Base-by-base conservation (phyloP, 2,797 vertebrate species). In the Astyanax mexicanus region DNA sequence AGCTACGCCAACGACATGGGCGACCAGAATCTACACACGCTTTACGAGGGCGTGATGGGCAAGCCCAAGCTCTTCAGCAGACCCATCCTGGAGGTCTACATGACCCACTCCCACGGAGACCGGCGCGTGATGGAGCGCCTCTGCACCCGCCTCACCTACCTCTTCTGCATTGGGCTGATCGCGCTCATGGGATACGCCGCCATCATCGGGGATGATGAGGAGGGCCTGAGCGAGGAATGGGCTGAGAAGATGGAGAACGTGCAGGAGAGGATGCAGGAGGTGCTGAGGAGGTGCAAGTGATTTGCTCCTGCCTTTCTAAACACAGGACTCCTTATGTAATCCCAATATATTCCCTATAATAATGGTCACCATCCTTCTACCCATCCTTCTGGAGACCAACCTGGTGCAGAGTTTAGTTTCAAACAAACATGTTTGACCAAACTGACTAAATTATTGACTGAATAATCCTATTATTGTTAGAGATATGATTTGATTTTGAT, bases 111-210 rank as follows among this genome's bases (percentile, higher is more conserved):
- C 0, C 84, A 90, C 1, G 87, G 89, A 0, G 86, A 94, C 76
- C 88, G 85, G 0, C 27, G 1, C 25, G 86, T 87, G 44, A 92
- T 94, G 93, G 92, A 93, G 84, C 82, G 75, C 0, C 91, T 94
- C 52, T 94, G 93, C 88, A 93, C 89, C 0, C 92, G 88, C 52
- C 91, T 94, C 84, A 93, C 91, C 52, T 92, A 92, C 83, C 88
- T 94, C 62, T 94, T 94, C 90, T 93, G 92, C 89, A 92, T 94
- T 54, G 93, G 93, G 75, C 92, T 93, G 84, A 94, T 94, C 49
- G 90, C 93, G 21, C 85, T 94, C 38, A 94, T 94, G 91, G 93
- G 92, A 81, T 92, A 92, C 54, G 65, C 90, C 1, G 91, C 91
- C 71, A 11, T 93, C 85, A 89, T 93, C 1, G 91, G 86, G 0